A percentile compares a stretch with the other conserved stretches of the same genome.
phyloP scores from a whole-genome alignment of 2,888 invertebrate genomes.

The Charanyca ferruginea region DNA sequence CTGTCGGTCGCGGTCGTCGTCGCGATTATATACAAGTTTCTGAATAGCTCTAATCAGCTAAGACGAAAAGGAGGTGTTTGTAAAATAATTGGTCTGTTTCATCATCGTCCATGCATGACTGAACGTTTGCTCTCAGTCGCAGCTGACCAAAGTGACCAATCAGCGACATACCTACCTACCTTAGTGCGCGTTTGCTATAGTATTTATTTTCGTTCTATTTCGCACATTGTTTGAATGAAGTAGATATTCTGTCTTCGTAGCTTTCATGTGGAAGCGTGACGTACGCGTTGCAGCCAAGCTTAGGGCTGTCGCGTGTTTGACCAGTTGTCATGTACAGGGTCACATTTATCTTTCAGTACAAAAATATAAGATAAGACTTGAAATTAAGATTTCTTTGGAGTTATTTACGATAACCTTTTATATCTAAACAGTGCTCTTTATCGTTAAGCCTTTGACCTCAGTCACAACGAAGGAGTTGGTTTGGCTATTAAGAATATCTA shows the following conservation, averaged over 20 bases:
- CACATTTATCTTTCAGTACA: constrained; percentile 20
- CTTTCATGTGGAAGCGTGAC: constrained; percentile 1
- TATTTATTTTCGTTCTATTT: too few species aligned
- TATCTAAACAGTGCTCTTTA: not conserved
- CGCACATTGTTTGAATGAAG: not conserved
- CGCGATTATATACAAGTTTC: too few species aligned
- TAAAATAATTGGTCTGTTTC: too few species aligned
- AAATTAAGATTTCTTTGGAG: constrained; percentile 16
- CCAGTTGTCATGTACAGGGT: constrained; percentile 16
- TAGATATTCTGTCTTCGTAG: constrained; percentile 4
- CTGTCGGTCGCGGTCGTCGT: too few species aligned
- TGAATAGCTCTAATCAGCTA: too few species aligned
- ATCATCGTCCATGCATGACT: too few species aligned
- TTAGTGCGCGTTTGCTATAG: too few species aligned
- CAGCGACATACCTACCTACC: too few species aligned
- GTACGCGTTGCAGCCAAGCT: not conserved
- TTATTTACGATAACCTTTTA: constrained; percentile 24
- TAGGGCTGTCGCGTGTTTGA: constrained; percentile 32
- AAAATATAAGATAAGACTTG: constrained; percentile 22
- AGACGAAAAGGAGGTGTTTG: too few species aligned
- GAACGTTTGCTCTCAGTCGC: too few species aligned
- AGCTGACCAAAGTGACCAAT: too few species aligned
- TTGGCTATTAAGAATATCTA: too few species aligned
- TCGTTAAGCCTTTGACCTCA: constrained; percentile 1
- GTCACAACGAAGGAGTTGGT: not conserved